Conservation (phyloP, 2,797 vertebrate species). For the Lindbergichthys nudifrons region DNA sequence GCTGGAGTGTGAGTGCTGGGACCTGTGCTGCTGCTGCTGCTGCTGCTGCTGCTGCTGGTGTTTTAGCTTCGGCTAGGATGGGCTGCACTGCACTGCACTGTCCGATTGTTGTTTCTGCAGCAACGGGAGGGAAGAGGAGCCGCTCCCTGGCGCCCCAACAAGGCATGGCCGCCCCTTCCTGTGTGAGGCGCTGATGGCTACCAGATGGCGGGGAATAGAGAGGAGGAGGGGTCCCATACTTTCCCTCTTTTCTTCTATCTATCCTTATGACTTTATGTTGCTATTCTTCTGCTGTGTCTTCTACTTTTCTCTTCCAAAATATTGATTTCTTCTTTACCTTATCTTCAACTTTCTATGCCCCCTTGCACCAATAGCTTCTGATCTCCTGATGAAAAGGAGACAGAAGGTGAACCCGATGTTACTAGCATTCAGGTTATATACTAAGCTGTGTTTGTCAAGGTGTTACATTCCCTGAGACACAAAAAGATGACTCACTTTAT, state of each 20-base stretch:
- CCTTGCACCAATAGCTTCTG: background rate
- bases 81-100: constrained; percentile 41
- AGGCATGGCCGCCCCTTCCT: constrained; percentile 84
- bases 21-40: constrained; percentile 43
- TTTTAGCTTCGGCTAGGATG: constrained; percentile 52
- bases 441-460: constrained; percentile 9
- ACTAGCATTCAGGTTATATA: constrained; percentile 5
- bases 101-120: constrained; percentile 79
- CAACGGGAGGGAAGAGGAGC: constrained; percentile 73
- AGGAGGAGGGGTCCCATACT: constrained; percentile 61
- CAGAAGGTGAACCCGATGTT: constrained; percentile 19
- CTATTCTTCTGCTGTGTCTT: constrained; percentile 9
- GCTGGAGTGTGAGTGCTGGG: constrained; percentile 65
- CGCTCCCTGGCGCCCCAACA: constrained; percentile 82
- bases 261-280: constrained; percentile 32
- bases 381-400: constrained; percentile 9
- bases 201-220: constrained; percentile 82
- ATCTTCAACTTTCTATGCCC: background rate
- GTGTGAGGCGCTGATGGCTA: constrained; percentile 86
- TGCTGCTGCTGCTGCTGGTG: constrained; percentile 31
- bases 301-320: background rate
- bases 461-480: constrained; percentile 27
- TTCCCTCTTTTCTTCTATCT: constrained; percentile 35
- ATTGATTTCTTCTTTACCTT: background rate
- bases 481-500: constrained; percentile 43